phyloP scores from a whole-genome alignment of 2,113 vertebrate species.

The Cyanistes caeruleus region DNA sequence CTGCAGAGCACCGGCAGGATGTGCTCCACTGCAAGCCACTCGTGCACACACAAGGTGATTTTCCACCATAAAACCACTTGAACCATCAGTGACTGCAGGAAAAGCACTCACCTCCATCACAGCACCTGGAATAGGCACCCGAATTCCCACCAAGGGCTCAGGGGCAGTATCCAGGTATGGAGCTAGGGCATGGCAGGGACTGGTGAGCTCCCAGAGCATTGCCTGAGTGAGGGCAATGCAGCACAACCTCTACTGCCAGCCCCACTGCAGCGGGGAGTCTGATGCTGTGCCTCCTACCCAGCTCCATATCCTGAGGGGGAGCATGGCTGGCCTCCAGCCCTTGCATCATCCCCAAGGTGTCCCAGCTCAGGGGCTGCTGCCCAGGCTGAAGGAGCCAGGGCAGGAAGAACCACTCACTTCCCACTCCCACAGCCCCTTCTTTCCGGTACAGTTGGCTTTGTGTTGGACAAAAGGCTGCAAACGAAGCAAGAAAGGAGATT shows the following conservation, averaged over 20 bases:
- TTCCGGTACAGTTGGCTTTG: background rate
- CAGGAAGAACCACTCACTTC: background rate
- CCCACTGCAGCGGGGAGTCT: background rate
- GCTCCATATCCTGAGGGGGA: background rate
- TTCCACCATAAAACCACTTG: background rate
- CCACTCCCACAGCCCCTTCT: background rate
- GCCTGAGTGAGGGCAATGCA: fast-evolving
- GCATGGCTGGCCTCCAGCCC: background rate
- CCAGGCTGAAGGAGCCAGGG: background rate
- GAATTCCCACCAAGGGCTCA: background rate
- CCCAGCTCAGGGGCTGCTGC: background rate
- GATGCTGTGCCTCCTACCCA: background rate
- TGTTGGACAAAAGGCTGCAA: constrained; percentile 11
- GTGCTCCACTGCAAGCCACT: fast-evolving
- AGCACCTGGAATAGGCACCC: background rate
- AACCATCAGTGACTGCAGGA: background rate
- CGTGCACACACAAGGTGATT: fast-evolving
- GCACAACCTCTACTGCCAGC: background rate
- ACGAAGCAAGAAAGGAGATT: constrained; percentile 21
- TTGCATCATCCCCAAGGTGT: background rate
- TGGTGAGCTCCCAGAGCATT: background rate
- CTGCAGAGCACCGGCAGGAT: background rate
- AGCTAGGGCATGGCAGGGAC: background rate
- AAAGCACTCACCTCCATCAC: background rate
- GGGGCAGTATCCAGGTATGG: background rate